Base-by-base conservation (phyloP, 1,140 invertebrate species). In the Heliothis virescens region DNA sequence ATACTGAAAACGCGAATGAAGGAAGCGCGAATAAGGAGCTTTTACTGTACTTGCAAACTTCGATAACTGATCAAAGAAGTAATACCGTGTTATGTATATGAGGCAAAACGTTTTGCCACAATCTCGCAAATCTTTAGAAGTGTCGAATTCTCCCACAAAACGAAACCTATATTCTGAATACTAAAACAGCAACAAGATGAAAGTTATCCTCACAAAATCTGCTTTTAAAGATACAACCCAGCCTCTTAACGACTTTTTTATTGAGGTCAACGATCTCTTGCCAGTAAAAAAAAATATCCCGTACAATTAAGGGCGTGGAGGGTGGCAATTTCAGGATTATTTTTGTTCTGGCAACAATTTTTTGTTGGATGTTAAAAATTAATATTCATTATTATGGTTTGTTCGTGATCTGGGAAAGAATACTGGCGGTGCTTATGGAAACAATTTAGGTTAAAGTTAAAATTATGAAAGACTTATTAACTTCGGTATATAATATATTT, bases 331-430 rank as follows among this genome's bases (percentile, higher is more conserved):
- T 76, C 41, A 41, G 74, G 60, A 76, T 65, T 76, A 76, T 76
- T 76, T 71, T 76, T 76, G 74, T 60, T 76, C 74, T 76, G 74
- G 74, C 60, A 76, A 76, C 74, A 76, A 65, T 76, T 76, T 47
- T 52, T 13, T 65, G 60, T 50, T 15, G 59, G 65, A 65, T 50
- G 60, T 76, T 34, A 53, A 74, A 76, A 65, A 76, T 65, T 76
- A 76, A 65, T 76, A 76, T 76, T 76, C 60, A 76, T 76, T 76
- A 76, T 76, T 76, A 53, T 50, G 60, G 18, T 63, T 65, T 3
- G 47, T 71, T 71, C 67, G 48, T 71, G 67, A 71, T 71, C 67
- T 71, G 48, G 21, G 4, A 52, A 53, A 18, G 18, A 67, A 67
- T 21, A 48, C 29, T 48, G 63, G 2, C 3, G 63, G n/a, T 16